These are phyloP conservation scores for Bombus waltoni DNA, from an alignment of 1,140 invertebrate species.

Conservation along the genomic window DNA sequence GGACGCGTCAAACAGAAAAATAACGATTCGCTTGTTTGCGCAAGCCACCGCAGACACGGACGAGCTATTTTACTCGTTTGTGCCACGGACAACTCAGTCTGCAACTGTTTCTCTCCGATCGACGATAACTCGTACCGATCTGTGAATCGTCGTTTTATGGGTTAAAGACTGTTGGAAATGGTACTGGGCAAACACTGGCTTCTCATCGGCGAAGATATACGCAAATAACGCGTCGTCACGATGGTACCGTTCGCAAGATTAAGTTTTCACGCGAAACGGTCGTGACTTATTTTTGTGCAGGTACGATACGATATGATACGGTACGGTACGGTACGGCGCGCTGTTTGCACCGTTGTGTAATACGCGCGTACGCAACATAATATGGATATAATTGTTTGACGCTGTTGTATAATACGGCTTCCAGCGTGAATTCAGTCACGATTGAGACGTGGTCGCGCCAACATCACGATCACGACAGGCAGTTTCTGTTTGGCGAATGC, in stretches of 20 bases:
- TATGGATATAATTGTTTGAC: conserved; percentile 74
- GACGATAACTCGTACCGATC: background rate
- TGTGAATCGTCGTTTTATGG: background rate
- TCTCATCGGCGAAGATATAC: background rate
- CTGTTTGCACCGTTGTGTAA: conserved; percentile 48
- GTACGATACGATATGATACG: background rate
- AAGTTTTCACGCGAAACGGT: conserved; percentile 15
- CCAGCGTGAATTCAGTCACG: conserved; percentile 60
- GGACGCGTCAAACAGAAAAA: background rate
- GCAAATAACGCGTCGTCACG: background rate
- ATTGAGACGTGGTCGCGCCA: conserved; percentile 32
- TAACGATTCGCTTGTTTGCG: background rate
- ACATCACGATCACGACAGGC: background rate
- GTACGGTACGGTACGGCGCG: background rate
- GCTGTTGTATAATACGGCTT: conserved; percentile 63
- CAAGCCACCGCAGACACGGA: background rate
- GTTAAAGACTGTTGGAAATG: background rate
- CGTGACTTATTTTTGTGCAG: conserved; percentile 10
- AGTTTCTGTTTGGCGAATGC: background rate
- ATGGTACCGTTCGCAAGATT: background rate
- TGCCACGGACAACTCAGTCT: too few species aligned
- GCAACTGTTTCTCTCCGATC: background rate
- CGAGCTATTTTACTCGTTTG: too few species aligned
- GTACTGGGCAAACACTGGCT: background rate
- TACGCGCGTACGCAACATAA: conserved; percentile 67